phyloP scores from a whole-genome alignment of 2,888 invertebrate genomes.

The Stratiomys singularior region DNA sequence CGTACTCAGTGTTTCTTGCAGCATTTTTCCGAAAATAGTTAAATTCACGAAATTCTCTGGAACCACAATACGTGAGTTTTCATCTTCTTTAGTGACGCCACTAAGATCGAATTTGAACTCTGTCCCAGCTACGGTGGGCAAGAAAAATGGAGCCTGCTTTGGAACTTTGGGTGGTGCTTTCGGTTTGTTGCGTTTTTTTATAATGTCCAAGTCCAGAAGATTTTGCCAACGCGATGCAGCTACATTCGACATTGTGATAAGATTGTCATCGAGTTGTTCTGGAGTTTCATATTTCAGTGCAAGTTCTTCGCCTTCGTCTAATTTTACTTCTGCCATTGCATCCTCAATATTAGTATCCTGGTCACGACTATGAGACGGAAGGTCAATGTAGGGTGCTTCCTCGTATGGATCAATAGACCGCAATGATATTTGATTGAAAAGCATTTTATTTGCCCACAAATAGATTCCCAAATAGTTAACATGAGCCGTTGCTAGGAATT shows the following conservation, averaged over 20 bases:
- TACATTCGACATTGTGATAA: constrained; percentile 87
- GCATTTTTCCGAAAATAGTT: constrained; percentile 75
- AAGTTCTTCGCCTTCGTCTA: constrained; percentile 62
- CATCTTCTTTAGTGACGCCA: constrained; percentile 61
- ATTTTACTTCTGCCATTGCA: constrained; percentile 60
- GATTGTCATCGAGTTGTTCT: constrained; percentile 67
- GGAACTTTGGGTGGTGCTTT: constrained; percentile 83
- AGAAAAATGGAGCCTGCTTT: constrained; percentile 94
- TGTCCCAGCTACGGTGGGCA: constrained; percentile 88
- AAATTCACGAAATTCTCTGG: constrained; percentile 73
- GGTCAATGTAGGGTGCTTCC: constrained; percentile 67
- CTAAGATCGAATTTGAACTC: constrained; percentile 83
- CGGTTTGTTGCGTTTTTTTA: constrained; percentile 91
- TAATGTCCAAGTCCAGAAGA: constrained; percentile 84
- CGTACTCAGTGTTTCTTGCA: constrained; percentile 68
- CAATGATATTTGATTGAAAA: constrained; percentile 84
- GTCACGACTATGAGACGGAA: constrained; percentile 65
- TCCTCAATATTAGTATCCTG: constrained; percentile 59
- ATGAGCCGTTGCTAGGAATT: constrained; percentile 90
- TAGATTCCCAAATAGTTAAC: constrained; percentile 89
- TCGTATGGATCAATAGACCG: constrained; percentile 72
- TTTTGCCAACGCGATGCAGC: constrained; percentile 93
- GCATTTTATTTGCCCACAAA: constrained; percentile 91
- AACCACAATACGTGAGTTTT: constrained; percentile 68
- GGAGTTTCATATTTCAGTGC: constrained; percentile 62